Evolutionary conservation across 2,888 invertebrate species (phyloP).

Genomic region (Macaria notata): DNA sequence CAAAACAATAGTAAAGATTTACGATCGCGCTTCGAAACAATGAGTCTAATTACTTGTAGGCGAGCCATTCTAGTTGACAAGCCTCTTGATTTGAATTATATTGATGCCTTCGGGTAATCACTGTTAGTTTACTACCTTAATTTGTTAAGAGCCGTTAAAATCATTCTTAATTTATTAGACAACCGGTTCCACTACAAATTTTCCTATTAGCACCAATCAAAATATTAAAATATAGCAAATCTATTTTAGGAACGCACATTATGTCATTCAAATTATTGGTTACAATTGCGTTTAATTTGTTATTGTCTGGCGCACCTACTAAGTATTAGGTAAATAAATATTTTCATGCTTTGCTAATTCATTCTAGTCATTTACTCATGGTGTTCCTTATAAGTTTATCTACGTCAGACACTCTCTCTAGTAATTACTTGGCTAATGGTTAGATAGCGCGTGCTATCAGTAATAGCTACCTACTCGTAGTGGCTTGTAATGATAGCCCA

Average conservation of each 20-base stretch:
- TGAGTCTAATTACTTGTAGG: slow-evolving; percentile 64
- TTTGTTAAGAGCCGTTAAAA: slow-evolving; percentile 16
- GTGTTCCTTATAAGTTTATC: slow-evolving; percentile 10
- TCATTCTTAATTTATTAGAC: slow-evolving; percentile 13
- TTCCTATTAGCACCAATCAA: slow-evolving; percentile 25
- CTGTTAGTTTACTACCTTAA: slow-evolving; percentile 17
- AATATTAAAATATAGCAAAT: slow-evolving; percentile 18
- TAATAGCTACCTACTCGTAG: slow-evolving; percentile 24
- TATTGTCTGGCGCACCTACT: slow-evolving; percentile 1
- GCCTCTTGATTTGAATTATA: slow-evolving; percentile 21
- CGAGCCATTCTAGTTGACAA: slow-evolving; percentile 38
- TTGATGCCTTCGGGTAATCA: slow-evolving; percentile 14
- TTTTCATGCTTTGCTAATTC: slow-evolving; percentile 22
- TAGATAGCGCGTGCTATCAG: slow-evolving; percentile 14
- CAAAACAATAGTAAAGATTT: slow-evolving; percentile 53
- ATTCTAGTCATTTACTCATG: neutral
- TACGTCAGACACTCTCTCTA: slow-evolving; percentile 1
- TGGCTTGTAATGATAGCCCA: slow-evolving; percentile 29
- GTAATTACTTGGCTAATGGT: slow-evolving; percentile 4
- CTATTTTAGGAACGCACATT: slow-evolving; percentile 4
- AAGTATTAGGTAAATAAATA: slow-evolving; percentile 10
- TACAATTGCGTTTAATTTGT: slow-evolving; percentile 2
- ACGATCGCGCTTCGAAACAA: slow-evolving; percentile 59
- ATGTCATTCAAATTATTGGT: slow-evolving; percentile 10
- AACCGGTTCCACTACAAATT: slow-evolving; percentile 22